phyloP scores from a whole-genome alignment of 2,797 vertebrate genomes.

The Telmatherina bonti region DNA sequence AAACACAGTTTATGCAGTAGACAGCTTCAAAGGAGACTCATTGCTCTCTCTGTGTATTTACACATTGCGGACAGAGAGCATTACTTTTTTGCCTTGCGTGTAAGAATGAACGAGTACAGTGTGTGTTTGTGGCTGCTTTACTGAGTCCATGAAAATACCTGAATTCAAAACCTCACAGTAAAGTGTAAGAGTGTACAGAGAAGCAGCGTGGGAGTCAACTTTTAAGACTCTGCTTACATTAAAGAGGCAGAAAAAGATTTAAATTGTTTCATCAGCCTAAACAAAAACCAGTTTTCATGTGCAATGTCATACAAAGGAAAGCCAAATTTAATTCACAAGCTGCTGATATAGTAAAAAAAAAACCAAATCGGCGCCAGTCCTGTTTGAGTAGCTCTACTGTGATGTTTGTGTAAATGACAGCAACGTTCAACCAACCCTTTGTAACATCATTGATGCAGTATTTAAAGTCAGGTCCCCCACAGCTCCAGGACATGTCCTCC shows the following conservation, averaged over 20 bases:
- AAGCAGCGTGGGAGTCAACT: constrained; percentile 36
- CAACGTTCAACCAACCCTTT: constrained; percentile 83
- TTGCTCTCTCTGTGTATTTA: constrained; percentile 14
- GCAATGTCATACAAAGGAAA: not conserved
- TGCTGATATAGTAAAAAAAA: not conserved
- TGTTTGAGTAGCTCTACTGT: not conserved
- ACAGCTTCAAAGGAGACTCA: not conserved
- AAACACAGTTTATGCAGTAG: constrained; percentile 18
- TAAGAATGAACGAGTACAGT: constrained; percentile 31
- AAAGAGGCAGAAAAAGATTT: constrained; percentile 9
- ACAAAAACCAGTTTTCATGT: constrained; percentile 16
- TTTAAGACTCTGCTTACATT: constrained; percentile 34
- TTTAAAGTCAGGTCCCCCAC: constrained; percentile 91
- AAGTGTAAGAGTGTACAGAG: constrained; percentile 50
- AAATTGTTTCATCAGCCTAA: constrained; percentile 42
- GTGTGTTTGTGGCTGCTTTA: constrained; percentile 50
- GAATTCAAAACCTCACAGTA: constrained; percentile 44
- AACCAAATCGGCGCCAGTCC: not conserved
- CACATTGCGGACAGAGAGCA: constrained; percentile 5
- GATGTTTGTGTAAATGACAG: not conserved
- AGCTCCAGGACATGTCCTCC: constrained; percentile 97
- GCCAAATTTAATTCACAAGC: not conserved
- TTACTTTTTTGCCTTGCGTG: constrained; percentile 23
- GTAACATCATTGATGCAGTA: constrained; percentile 91
- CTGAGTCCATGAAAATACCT: constrained; percentile 58